Conservation (phyloP, 1,140 invertebrate genomes). For the Tenebrio molitor region DNA sequence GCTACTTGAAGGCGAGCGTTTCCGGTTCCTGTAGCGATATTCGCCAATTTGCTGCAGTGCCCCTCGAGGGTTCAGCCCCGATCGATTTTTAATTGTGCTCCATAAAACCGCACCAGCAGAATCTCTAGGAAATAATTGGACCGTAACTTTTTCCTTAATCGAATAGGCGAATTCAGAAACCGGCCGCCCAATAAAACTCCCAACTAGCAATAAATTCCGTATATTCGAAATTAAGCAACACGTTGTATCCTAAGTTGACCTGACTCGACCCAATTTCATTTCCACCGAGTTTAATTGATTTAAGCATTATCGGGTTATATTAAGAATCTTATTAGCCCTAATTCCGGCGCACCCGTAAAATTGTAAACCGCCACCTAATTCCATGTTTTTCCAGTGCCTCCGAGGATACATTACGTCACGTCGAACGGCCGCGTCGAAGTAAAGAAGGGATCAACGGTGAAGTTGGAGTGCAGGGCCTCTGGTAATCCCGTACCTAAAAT, state of each 20-base stretch:
- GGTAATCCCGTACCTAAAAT: conserved; percentile 78
- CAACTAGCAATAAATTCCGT: conserved; percentile 29
- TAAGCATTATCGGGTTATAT: conserved; percentile 34
- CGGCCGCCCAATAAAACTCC: not conserved
- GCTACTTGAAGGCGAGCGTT: too few species aligned
- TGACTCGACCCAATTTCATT: conserved; percentile 29
- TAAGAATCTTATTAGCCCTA: conserved; percentile 28
- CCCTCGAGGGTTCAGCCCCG: not conserved
- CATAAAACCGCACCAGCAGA: too few species aligned
- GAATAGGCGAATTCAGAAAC: not conserved
- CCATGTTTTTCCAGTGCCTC: conserved; percentile 70
- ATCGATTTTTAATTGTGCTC: not conserved
- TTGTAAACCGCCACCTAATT: too few species aligned
- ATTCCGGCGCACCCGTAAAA: too few species aligned
- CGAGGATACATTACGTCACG: conserved; percentile 72
- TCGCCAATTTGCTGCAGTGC: too few species aligned
- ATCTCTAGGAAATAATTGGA: too few species aligned
- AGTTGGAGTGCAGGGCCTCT: conserved; percentile 74
- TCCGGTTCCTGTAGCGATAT: too few species aligned
- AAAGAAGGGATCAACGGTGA: conserved; percentile 75
- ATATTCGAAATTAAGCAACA: conserved; percentile 32
- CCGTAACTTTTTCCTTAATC: not conserved
- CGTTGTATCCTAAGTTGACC: conserved; percentile 23
- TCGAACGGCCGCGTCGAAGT: conserved; percentile 73
- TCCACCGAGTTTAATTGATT: conserved; percentile 25